Evolutionary conservation across 2,797 vertebrate species (phyloP), one percentile per base, ranked within the genome.

Genomic region (Smutsia gigantea): DNA sequence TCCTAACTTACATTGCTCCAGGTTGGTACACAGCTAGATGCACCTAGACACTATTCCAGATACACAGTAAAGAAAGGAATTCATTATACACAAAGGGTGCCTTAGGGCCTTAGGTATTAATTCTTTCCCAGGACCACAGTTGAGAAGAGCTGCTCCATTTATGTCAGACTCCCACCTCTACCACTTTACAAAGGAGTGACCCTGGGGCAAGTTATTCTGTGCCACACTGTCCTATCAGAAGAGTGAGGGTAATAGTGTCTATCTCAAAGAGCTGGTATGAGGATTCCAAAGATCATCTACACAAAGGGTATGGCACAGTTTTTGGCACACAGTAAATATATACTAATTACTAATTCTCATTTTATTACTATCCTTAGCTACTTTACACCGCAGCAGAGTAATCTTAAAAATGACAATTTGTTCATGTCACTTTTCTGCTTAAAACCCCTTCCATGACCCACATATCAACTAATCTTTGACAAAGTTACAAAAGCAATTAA

Each of bases 401-500:
- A 82, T 69, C 31, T 68, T 72, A n/a, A 87, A 66, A 93, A 78
- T 29, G 17, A 27, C 64, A 66, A 51, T 66, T 66, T 95, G 55
- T 84, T 69, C 87, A 88, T 8, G 51, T 64, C 59, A 49, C 23
- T 87, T 79, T 21, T n/a, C 27, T 55, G 57, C 57, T 82, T 39
- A 93, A 87, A 89, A 96, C 18, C 53, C 23, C 21, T 92, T 61
- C 29, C 59, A 79, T 3, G 12, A 93, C 63, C 74, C 68, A 66
- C 29, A n/a, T 39, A 39, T 59, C 57, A 78, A 53, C 12, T 75
- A 49, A 77, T 75, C 91, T 82, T 77, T 23, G 53, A 57, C 68
- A 84, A 93, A 85, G 27, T 21, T 42, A 88, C 27, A 87, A 79
- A 75, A 94, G 31, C 31, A 94, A 94, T 15, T 91, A 59, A 59